phyloP scores from a whole-genome alignment of 2,888 invertebrate species.

The Seira ritae region DNA sequence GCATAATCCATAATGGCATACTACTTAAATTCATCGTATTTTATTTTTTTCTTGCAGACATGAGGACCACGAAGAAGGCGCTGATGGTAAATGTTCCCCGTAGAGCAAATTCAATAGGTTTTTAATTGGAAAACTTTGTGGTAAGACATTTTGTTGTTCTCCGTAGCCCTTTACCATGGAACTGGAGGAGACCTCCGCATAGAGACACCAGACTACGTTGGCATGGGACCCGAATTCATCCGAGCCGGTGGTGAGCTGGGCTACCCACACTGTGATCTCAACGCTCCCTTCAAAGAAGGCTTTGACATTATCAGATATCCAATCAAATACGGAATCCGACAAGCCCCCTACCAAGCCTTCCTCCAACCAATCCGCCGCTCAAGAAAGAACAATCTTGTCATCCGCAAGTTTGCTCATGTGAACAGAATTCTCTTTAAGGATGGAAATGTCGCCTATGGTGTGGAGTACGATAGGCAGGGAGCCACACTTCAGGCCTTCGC shows the following conservation, averaged over 20 bases:
- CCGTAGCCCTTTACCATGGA: constrained; percentile 49
- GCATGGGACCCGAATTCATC: constrained; percentile 58
- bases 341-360: constrained; percentile 67
- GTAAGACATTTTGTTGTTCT: background rate
- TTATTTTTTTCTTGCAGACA: background rate
- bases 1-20: too few relatives aligned
- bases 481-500: constrained; percentile 45
- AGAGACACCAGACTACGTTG: constrained; percentile 78
- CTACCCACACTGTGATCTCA: constrained; percentile 66
- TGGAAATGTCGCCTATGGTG: constrained; percentile 54
- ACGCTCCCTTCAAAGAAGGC: constrained; percentile 65
- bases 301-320: constrained; percentile 59
- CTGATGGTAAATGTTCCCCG: background rate
- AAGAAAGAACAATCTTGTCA: background rate
- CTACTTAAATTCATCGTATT: too few relatives aligned
- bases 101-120: background rate
- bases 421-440: background rate
- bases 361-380: constrained; percentile 35
- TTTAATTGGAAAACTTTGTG: background rate
- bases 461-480: constrained; percentile 62
- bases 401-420: background rate
- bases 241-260: constrained; percentile 68
- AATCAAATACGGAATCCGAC: constrained; percentile 62
- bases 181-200: constrained; percentile 65
- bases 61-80: background rate